Conservation (phyloP, 2,113 vertebrate species). For the Oryzias celebensis region DNA sequence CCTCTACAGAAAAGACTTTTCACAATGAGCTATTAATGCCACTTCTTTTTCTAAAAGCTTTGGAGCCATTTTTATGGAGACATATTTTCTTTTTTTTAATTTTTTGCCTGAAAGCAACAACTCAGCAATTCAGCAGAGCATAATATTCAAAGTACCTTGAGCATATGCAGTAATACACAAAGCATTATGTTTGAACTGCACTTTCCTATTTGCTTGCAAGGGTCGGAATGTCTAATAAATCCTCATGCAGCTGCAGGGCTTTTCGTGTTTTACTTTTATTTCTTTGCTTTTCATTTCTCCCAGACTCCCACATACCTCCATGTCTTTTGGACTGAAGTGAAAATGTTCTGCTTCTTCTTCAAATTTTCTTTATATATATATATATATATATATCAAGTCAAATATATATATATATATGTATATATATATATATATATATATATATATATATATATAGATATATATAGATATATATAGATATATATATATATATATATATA, state of each 20-base stretch:
- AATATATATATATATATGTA: slow-evolving; percentile 7
- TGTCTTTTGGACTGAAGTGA: slow-evolving; percentile 21
- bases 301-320: slow-evolving; percentile 33
- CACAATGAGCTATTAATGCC: slow-evolving; percentile 31
- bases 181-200: slow-evolving; percentile 51
- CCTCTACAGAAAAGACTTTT: slow-evolving; percentile 39
- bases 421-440: too few relatives aligned
- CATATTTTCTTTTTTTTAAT: slow-evolving; percentile 44
- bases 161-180: slow-evolving; percentile 50
- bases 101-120: slow-evolving; percentile 29
- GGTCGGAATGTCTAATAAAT: slow-evolving; percentile 59
- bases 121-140: slow-evolving; percentile 44
- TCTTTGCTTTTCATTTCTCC: slow-evolving; percentile 56
- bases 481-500: slow-evolving; percentile 14
- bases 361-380: slow-evolving; percentile 25
- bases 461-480: too few relatives aligned
- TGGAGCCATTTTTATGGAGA: slow-evolving; percentile 26
- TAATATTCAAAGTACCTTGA: slow-evolving; percentile 60
- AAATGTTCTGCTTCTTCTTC: slow-evolving; percentile 34
- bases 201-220: slow-evolving; percentile 59
- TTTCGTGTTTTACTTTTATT: slow-evolving; percentile 54
- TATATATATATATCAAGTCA: slow-evolving; percentile 16
- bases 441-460: not conserved
- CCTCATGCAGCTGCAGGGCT: slow-evolving; percentile 43
- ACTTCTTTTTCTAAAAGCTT: slow-evolving; percentile 8